Base-by-base conservation (phyloP, 2,113 vertebrate species). In the Dipodomys merriami region DNA sequence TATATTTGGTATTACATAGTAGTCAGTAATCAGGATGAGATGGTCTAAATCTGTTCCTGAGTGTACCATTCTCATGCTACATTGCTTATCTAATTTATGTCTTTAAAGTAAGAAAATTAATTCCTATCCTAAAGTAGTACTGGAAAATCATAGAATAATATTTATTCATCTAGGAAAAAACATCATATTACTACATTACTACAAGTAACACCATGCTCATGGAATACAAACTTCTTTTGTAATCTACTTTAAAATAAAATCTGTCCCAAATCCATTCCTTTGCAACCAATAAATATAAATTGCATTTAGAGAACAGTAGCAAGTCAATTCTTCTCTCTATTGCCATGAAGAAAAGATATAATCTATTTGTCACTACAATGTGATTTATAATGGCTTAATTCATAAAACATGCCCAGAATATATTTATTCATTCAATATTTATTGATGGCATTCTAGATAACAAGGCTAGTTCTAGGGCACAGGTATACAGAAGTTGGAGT, bases 371-470 rank as follows among this genome's bases (percentile, higher is more conserved):
- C 49, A 53, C 27, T 68, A 35, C 84, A 57, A 16, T 57, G 53
- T 68, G 82, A 93, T 88, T 57, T 79, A 46, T 72, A 23, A 82
- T 73, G 69, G 83, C 78, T 91, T 69, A 88, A 84, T 83, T 95
- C 74, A 16, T 2, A 35, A 93, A 68, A 83, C 64, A 27, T 16
- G 27, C 29, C 46, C 20, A 22, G 44, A 74, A 86, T 89, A 13
- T 79, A 79, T 80, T 82, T 78, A 72, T 91, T 91, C 16, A 68
- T 27, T 44, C 1, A 83, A 88, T 22, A 94, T 72, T 71, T 71
- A 49, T 22, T 88, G 77, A 85, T 93, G 64, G 6, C 12, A 57
- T 33, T 44, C 5, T 68, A 19, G 46, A 9, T n/a, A 91, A 86
- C 7, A 83, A n/a, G 30, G 15, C 64, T 5, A n/a, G 12, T 68